These are phyloP conservation scores for Ecliptopera silaceata DNA, from an alignment of 2,888 invertebrate genomes.

Conservation along the genomic window DNA sequence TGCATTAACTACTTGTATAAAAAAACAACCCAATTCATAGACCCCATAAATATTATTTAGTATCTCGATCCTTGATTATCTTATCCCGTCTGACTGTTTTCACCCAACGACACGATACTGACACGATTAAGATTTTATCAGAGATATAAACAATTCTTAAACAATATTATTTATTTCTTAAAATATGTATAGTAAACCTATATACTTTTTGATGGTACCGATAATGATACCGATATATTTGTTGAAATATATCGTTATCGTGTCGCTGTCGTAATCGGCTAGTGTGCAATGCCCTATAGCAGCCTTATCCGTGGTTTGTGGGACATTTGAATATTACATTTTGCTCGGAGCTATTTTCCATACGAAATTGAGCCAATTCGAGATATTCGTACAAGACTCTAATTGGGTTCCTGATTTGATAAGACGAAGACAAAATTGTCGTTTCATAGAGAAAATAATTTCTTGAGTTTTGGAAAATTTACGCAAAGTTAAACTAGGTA, in stretches of 20 bases:
- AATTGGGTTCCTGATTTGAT: constrained; percentile 15
- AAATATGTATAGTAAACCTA: no score
- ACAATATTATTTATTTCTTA: no score
- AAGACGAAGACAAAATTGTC: not conserved
- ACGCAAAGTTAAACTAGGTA: no score
- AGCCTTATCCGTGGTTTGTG: constrained; percentile 1
- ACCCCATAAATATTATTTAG: not conserved
- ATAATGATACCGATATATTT: no score
- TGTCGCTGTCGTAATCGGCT: no score
- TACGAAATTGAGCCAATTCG: constrained; percentile 20
- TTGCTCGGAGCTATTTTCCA: constrained; percentile 21
- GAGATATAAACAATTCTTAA: no score
- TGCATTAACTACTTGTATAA: no score
- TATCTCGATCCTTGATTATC: not conserved
- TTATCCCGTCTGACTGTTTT: not conserved
- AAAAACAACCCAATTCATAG: not conserved
- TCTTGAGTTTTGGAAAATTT: not conserved
- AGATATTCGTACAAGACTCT: constrained; percentile 13
- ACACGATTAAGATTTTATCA: no score
- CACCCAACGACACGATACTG: no score
- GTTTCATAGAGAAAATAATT: not conserved
- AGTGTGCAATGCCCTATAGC: not conserved
- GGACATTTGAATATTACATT: constrained; percentile 20
- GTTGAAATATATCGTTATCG: no score
- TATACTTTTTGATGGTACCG: no score